Evolutionary conservation across 2,888 invertebrate genomes (phyloP).

Genomic region (Hirtodrosophila confusa): DNA sequence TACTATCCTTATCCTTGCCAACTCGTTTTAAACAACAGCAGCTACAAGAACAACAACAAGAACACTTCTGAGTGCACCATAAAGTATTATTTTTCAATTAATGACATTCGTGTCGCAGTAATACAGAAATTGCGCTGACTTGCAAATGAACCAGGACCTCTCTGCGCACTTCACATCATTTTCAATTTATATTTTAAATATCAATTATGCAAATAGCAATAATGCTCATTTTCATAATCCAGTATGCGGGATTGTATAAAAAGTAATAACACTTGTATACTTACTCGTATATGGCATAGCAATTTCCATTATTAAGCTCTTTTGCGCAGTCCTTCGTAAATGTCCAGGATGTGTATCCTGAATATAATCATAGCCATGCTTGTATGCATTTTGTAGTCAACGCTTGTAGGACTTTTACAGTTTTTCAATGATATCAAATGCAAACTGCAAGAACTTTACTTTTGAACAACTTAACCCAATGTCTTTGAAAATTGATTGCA

Average conservation of each 20-base stretch:
- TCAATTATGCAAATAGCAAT: slow-evolving; percentile 73
- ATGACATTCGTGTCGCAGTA: slow-evolving; percentile 31
- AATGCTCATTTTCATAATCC: slow-evolving; percentile 63
- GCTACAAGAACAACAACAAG: neutral
- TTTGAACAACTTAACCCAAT: neutral
- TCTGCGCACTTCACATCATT: slow-evolving; percentile 20
- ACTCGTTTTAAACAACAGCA: neutral
- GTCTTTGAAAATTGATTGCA: neutral
- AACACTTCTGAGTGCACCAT: slow-evolving; percentile 30
- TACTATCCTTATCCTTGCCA: neutral
- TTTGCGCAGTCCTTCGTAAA: slow-evolving; percentile 3
- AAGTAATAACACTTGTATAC: slow-evolving; percentile 36
- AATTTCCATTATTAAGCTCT: no score
- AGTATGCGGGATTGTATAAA: slow-evolving; percentile 14
- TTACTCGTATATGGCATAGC: slow-evolving; percentile 1
- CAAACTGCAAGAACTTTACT: no score
- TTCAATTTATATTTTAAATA: slow-evolving; percentile 67
- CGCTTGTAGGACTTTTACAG: neutral
- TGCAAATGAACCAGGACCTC: slow-evolving; percentile 2
- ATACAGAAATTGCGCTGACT: slow-evolving; percentile 5
- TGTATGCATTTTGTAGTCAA: no score
- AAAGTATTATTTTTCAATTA: slow-evolving; percentile 72
- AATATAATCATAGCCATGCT: no score
- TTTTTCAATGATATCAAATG: slow-evolving; percentile 5
- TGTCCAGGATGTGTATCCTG: neutral